Percentiles rank a stretch among this genome's conserved stretches.
Evolutionary conservation across 2,113 vertebrate genomes (phyloP).

Genomic region (Entomyzon cyanotis): DNA sequence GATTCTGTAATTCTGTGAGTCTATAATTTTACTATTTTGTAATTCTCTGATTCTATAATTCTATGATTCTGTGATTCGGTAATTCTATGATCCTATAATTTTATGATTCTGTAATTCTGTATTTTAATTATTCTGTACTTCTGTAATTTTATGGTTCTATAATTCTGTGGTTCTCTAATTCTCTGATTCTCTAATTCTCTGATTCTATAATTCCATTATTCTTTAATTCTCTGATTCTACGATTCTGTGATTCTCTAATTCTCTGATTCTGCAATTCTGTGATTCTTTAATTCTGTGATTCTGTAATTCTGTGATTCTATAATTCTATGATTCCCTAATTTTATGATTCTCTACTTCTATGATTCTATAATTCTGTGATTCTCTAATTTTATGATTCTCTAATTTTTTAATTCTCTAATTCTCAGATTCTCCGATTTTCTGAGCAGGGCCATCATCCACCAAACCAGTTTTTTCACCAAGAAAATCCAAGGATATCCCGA

Average conservation of each 20-base stretch:
- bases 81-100: neutral
- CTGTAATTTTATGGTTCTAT: neutral
- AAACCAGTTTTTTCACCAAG: neutral
- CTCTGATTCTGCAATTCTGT: neutral
- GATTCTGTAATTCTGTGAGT: accelerated
- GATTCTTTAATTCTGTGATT: neutral
- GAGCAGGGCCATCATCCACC: neutral
- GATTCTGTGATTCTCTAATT: neutral
- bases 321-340: neutral
- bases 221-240: neutral
- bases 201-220: neutral
- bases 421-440: neutral
- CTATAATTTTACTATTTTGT: neutral
- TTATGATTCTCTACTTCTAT: neutral
- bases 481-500: neutral
- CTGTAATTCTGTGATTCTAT: neutral
- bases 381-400: neutral
- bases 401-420: neutral
- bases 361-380: neutral
- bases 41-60: accelerated
- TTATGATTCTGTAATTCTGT: neutral
- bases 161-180: no score
- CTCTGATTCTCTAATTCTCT: neutral
- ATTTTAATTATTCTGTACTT: neutral
- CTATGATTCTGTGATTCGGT: accelerated